Base-by-base conservation (phyloP, 2,888 invertebrate genomes). In the Scrobipalpa costella region DNA sequence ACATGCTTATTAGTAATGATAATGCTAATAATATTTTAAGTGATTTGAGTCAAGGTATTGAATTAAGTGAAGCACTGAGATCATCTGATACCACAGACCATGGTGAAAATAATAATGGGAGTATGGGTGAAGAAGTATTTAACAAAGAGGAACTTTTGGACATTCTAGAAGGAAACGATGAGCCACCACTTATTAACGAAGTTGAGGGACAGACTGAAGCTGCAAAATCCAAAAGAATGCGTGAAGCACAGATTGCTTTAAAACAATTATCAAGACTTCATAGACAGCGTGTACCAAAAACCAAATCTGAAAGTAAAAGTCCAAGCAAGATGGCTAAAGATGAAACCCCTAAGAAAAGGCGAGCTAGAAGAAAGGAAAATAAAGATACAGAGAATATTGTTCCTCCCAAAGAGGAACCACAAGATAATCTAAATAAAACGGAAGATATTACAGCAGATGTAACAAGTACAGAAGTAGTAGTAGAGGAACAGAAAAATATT, bases 111-210 rank as follows among this genome's bases (percentile, higher is more conserved):
- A 90, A 90, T 69, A 88, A 88, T 65, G 78, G 83, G 73, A 62
- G 77, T 49, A 69, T 70, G 3, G 78, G 81, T 64, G 84, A 88
- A 67, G 88, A 90, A 73, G 84, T 91, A 13, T 89, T 91, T 66
- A 91, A 91, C 69, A 91, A 91, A 70, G 90, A 91, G 68, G 90
- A 91, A 68, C 69, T 91, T 27, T 71, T 91, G 58, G 89, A 90
- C 68, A 91, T 91, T 66, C 77, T 91, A 64, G 85, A 91, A 74
- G 91, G 91, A 2, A 90, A 90, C 78, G 84, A 88, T 78, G 69
- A 71, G 11, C 78, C 78, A 57, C 69, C 79, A 57, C 66, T 71
- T 61, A 69, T 72, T 44, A 63, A 76, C 49, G 71, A 69, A 60
- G 73, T 64, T 49, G 63, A 69, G 15, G 71, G 74, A 8, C 63